phyloP scores from a whole-genome alignment of 2,888 invertebrate genomes.

The Mimas tiliae region DNA sequence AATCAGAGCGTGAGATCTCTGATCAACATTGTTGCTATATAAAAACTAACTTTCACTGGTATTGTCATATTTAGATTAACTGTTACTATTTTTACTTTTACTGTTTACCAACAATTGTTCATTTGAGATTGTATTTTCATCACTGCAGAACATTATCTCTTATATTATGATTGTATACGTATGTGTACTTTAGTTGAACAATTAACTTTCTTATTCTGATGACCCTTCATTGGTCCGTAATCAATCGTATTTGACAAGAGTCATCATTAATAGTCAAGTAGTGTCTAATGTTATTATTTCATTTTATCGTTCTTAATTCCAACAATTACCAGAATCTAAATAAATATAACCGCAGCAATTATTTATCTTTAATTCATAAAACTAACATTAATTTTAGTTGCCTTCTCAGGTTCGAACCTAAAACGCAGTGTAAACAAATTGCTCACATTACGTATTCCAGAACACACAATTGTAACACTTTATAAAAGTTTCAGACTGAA shows the following conservation, averaged over 20 bases:
- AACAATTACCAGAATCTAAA: no score
- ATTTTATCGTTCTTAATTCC: no score
- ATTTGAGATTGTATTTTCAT: neutral
- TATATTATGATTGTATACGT: neutral
- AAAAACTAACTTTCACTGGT: neutral
- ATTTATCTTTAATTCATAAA: neutral
- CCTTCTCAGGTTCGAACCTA: neutral
- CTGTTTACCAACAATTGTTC: neutral
- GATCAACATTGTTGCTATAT: neutral
- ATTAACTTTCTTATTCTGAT: no score
- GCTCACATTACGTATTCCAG: conserved; percentile 2
- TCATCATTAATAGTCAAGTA: no score
- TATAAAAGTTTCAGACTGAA: conserved; percentile 1
- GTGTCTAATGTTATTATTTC: no score
- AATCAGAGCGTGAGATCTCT: neutral
- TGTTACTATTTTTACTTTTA: neutral
- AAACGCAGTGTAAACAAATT: neutral
- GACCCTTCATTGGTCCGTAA: no score
- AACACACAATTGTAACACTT: conserved; percentile 14
- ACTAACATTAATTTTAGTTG: neutral
- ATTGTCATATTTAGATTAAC: neutral
- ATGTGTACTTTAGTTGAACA: no score
- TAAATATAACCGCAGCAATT: neutral
- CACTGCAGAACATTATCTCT: neutral
- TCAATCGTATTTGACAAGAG: no score